Evolutionary conservation across 2,888 invertebrate species (phyloP), one percentile per base, ranked within the genome.

Genomic region (Kuschelorhynchus macadamiae): DNA sequence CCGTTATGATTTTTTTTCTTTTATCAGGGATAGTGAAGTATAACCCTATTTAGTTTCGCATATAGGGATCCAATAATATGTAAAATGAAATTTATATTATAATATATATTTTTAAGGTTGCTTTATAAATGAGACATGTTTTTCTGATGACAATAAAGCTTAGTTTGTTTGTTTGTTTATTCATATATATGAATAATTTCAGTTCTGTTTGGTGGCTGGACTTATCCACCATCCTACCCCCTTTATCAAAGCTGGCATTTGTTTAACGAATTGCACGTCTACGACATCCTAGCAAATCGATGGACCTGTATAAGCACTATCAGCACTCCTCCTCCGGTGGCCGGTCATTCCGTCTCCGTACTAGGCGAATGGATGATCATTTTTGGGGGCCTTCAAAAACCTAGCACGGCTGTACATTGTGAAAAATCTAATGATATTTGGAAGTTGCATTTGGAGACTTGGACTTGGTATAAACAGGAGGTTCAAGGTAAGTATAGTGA

Each of bases 291-390:
- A 69, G 88, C 88, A 18, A 95, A 95, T 82, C 89, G 91, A 74
- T 98, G 97, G 95, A 87, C 86, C 53, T 85, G 88, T 68, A 86
- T 91, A 69, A 88, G 88, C 80, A 86, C 90, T 12, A 83, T 84
- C 36, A 82, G 87, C 67, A 65, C 50, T 18, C 91, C 93, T 33
- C 94, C 93, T 32, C 91, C 93, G 1, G 92, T 92, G 83, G 97
- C 97, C 11, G 97, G 97, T 0, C 98, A 98, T 85, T 96, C 96
- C 5, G 97, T 95, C 8, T 92, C 93, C 36, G 89, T 97, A 63
- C 91, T 93, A 78, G 89, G 89, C 55, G 89, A 93, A 83, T 87
- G 88, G 78, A 95, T 95, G 95, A 88, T 95, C 63, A 88, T 95
- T 20, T 95, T 95, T 85, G 84, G 84, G 5, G 84, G 84, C 16